Conservation (phyloP, 1,140 invertebrate genomes). For the Drosophila bifasciata region DNA sequence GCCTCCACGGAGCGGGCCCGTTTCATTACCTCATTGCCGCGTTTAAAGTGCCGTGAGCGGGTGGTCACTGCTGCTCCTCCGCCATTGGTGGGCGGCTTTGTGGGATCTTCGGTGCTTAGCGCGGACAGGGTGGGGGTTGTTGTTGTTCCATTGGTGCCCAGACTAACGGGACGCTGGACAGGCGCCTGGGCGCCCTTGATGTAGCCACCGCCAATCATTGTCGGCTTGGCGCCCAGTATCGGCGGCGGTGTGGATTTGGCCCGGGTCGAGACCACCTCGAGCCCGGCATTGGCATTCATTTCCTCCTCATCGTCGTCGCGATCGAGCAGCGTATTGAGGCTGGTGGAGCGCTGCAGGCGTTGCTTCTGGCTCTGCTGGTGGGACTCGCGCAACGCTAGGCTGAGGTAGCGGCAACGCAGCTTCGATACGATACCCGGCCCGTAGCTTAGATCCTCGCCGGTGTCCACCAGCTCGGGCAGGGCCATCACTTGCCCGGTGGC, state of each 20-base stretch:
- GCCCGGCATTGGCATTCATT: constrained; percentile 30
- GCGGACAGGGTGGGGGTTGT: neutral
- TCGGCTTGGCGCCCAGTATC: constrained; percentile 59
- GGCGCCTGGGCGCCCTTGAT: constrained; percentile 41
- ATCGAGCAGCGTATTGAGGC: constrained; percentile 93
- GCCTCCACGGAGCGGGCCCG: constrained; percentile 93
- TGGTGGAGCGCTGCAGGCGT: constrained; percentile 90
- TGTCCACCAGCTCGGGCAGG: constrained; percentile 25
- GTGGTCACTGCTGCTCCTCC: constrained; percentile 15
- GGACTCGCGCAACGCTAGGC: constrained; percentile 90
- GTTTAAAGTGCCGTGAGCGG: constrained; percentile 78
- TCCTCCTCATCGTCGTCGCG: constrained; percentile 85
- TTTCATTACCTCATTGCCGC: constrained; percentile 86
- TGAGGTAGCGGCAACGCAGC: constrained; percentile 92
- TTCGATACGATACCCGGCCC: constrained; percentile 96
- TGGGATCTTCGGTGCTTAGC: neutral
- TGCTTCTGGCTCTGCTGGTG: constrained; percentile 87
- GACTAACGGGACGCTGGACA: constrained; percentile 38
- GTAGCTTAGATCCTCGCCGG: constrained; percentile 91
- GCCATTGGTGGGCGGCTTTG: constrained; percentile 20
- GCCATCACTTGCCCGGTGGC: neutral
- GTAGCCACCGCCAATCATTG: constrained; percentile 33
- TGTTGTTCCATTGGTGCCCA: constrained; percentile 34
- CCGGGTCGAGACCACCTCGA: constrained; percentile 12
- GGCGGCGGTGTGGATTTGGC: constrained; percentile 50